Conservation (phyloP, 2,797 vertebrate species). For the Smutsia gigantea region DNA sequence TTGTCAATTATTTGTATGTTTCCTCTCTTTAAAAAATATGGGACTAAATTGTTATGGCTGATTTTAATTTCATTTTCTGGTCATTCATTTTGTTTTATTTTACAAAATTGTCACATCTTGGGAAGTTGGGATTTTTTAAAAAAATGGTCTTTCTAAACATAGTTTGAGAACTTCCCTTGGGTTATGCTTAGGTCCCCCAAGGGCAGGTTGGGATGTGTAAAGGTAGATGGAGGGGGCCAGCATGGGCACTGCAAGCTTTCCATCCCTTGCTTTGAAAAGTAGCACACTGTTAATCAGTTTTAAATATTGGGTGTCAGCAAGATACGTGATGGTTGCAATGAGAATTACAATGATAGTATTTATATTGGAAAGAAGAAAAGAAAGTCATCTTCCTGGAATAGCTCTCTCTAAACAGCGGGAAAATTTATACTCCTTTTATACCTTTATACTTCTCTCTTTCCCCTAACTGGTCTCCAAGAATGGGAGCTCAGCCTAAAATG, state of each 20-base stretch:
- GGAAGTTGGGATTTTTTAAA: background rate
- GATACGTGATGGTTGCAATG: background rate
- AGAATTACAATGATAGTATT: background rate
- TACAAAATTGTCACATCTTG: background rate
- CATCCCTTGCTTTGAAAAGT: background rate
- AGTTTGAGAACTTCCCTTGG: background rate
- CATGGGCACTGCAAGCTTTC: background rate
- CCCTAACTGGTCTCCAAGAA: background rate
- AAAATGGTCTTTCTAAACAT: background rate
- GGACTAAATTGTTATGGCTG: background rate
- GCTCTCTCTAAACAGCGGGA: background rate
- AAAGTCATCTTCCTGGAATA: background rate
- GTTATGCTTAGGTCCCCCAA: background rate
- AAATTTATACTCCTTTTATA: background rate
- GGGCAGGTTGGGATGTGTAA: background rate
- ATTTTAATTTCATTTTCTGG: background rate
- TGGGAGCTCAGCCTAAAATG: background rate
- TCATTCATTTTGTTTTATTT: background rate
- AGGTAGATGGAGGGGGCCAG: background rate
- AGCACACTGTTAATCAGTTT: background rate
- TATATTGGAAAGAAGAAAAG: background rate
- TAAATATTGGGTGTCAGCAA: background rate
- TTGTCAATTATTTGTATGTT: background rate
- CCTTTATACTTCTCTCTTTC: background rate
- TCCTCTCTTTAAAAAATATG: background rate